phyloP scores from a whole-genome alignment of 2,888 invertebrate genomes.

The Morinoia aosen region DNA sequence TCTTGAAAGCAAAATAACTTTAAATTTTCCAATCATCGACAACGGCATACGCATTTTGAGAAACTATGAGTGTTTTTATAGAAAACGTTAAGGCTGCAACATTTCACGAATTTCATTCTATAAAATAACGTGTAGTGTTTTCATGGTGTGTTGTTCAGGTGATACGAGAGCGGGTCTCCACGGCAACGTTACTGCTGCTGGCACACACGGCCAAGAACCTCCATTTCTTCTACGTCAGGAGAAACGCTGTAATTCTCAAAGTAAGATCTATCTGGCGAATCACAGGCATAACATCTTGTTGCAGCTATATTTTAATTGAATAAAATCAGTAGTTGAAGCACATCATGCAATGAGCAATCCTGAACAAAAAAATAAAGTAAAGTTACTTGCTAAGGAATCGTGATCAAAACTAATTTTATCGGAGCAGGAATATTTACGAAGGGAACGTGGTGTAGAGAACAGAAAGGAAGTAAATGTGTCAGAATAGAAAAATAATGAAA shows the following conservation, averaged over 20 bases:
- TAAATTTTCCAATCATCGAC: background rate
- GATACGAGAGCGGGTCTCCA: slow-evolving; percentile 83
- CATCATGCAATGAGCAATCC: too few species aligned
- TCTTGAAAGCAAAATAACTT: background rate
- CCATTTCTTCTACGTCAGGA: slow-evolving; percentile 78
- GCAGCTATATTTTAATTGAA: background rate
- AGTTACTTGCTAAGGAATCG: too few species aligned
- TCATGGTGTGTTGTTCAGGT: slow-evolving; percentile 73
- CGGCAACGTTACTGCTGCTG: slow-evolving; percentile 81
- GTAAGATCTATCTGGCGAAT: slow-evolving; percentile 37
- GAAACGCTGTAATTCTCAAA: slow-evolving; percentile 81
- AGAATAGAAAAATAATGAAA: too few species aligned
- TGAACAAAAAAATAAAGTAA: too few species aligned
- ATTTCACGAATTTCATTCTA: background rate
- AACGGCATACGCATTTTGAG: background rate
- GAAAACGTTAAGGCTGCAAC: background rate
- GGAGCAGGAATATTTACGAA: too few species aligned
- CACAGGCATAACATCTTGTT: background rate
- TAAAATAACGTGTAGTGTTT: background rate
- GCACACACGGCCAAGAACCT: slow-evolving; percentile 79
- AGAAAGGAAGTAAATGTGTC: too few species aligned
- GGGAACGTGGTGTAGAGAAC: too few species aligned
- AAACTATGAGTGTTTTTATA: background rate
- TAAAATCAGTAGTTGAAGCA: background rate
- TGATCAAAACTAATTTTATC: too few species aligned